Conservation (phyloP, 2,888 invertebrate species). For the Meloe dianella region DNA sequence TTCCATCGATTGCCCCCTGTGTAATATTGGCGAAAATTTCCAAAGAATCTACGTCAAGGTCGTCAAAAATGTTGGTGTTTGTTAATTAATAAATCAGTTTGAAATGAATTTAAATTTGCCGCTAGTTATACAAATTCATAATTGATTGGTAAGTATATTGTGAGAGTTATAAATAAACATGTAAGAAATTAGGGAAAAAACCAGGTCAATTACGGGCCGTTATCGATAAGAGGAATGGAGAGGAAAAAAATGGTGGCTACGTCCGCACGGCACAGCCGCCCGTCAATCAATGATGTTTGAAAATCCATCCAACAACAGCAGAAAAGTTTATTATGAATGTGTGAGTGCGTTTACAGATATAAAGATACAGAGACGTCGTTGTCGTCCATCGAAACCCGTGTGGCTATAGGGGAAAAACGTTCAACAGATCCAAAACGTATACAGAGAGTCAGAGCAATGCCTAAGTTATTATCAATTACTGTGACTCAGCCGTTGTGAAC, state of each 20-base stretch:
- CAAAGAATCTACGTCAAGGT: neutral
- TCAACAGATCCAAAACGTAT: slow-evolving; percentile 16
- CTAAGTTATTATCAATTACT: slow-evolving; percentile 62
- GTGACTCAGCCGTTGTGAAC: slow-evolving; percentile 61
- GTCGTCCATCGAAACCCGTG: slow-evolving; percentile 15
- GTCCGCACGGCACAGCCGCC: slow-evolving; percentile 15
- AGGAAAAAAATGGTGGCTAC: neutral
- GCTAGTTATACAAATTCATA: neutral
- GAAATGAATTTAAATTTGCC: slow-evolving; percentile 3
- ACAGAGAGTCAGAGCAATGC: slow-evolving; percentile 53
- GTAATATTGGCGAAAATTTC: neutral
- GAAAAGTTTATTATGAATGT: slow-evolving; percentile 23
- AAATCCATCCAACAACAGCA: slow-evolving; percentile 28
- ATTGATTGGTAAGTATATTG: no score
- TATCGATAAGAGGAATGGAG: neutral
- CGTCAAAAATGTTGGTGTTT: neutral
- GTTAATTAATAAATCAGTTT: neutral
- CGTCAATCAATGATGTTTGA: slow-evolving; percentile 34
- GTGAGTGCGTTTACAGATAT: slow-evolving; percentile 37
- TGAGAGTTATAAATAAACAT: neutral
- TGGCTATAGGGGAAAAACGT: slow-evolving; percentile 9
- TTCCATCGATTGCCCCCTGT: neutral
- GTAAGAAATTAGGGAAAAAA: neutral
- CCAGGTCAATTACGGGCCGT: neutral
- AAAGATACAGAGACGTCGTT: slow-evolving; percentile 28